Conservation (phyloP, 2,888 invertebrate genomes). For the Thumatha senex region DNA sequence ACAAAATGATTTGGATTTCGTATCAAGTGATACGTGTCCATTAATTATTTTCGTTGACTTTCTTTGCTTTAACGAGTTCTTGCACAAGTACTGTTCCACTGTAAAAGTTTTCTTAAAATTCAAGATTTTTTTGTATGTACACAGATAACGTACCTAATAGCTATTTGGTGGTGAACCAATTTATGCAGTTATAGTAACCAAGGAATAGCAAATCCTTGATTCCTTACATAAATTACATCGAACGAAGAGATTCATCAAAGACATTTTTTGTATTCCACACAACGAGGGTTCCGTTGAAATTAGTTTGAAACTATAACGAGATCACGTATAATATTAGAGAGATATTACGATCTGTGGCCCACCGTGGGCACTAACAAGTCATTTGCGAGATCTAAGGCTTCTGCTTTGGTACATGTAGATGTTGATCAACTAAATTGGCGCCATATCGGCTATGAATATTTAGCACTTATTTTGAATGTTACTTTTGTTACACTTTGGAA, state of each 20-base stretch:
- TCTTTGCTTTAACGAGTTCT: no score
- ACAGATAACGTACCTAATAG: no score
- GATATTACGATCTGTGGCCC: constrained; percentile 30
- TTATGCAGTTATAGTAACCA: no score
- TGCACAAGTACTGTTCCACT: no score
- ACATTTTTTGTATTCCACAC: constrained; percentile 36
- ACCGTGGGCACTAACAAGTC: constrained; percentile 3
- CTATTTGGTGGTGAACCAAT: no score
- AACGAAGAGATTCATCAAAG: constrained; percentile 17
- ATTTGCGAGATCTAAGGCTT: no score
- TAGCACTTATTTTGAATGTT: background rate
- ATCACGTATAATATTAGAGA: constrained; percentile 57
- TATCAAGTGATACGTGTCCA: no score
- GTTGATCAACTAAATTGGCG: background rate
- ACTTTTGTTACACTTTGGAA: no score
- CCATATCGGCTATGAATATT: background rate
- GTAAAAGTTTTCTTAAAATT: no score
- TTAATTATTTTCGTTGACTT: no score
- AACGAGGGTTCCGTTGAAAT: constrained; percentile 35
- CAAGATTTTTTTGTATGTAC: no score
- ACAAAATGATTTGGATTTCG: no score
- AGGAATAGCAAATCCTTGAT: background rate
- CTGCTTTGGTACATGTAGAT: background rate
- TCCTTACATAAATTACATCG: constrained; percentile 2
- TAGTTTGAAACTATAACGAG: constrained; percentile 44